A percentile compares a stretch with the other conserved stretches of the same genome.
Conservation (phyloP, 1,140 invertebrate genomes). For the Triops cancriformis region DNA sequence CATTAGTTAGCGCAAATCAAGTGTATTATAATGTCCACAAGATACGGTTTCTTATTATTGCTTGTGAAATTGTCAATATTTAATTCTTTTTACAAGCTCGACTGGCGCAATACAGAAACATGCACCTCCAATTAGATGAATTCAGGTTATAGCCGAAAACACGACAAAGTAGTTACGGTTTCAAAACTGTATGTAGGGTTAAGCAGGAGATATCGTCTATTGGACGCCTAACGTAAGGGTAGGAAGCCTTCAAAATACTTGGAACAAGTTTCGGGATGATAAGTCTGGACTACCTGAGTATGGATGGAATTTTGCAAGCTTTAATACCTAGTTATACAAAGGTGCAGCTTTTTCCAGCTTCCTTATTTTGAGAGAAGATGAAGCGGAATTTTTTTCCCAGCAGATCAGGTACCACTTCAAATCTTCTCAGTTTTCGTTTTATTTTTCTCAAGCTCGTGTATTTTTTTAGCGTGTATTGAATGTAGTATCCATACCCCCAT, state of each 20-base stretch:
- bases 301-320: slow-evolving; percentile 7
- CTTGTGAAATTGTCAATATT: slow-evolving; percentile 16
- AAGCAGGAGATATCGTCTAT: background rate
- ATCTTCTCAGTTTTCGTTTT: background rate
- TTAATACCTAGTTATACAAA: background rate
- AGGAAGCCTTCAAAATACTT: background rate
- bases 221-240: background rate
- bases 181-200: no score
- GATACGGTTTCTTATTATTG: background rate
- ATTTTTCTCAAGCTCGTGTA: background rate
- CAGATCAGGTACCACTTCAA: background rate
- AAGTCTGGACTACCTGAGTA: slow-evolving; percentile 4
- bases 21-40: background rate
- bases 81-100: slow-evolving; percentile 19
- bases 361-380: background rate
- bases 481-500: background rate
- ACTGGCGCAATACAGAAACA: slow-evolving; percentile 11
- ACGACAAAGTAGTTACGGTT: no score
- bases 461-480: slow-evolving; percentile 1
- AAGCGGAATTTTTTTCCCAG: background rate
- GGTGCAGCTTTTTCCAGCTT: background rate
- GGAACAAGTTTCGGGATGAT: background rate
- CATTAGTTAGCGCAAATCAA: slow-evolving; percentile 7
- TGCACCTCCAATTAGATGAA: background rate
- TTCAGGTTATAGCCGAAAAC: no score